Base-by-base conservation (phyloP, 37 sponge, comb jelly and placozoan genomes). In the Amphimedon queenslandica region DNA sequence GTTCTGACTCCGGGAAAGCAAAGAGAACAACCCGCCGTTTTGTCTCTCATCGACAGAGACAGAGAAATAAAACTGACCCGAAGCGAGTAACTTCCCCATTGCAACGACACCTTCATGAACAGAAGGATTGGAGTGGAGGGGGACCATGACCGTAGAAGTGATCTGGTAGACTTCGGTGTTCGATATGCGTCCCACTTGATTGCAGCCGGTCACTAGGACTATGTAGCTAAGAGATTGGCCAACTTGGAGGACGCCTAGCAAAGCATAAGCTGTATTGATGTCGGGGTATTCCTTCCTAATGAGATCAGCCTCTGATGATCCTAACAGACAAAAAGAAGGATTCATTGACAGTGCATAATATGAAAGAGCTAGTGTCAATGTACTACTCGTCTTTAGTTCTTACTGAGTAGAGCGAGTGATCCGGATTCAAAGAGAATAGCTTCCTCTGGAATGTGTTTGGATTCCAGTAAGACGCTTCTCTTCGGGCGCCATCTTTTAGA, bases 341-440 rank as follows among this genome's bases (percentile, higher is more conserved):
- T n/a, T 43, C 1, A 16, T 34, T 20, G 2, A 69, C 20, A 27
- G 6, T 40, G 21, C 23, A 24, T 36, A 21, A 13, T 21, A 31
- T 43, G 28, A 41, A 23, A 18, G 71, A n/a, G n/a, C n/a, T n/a
- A n/a, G n/a, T n/a, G n/a, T n/a, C n/a, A n/a, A 70, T 3, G 21
- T 70, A 23, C 33, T 35, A 16, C 71, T 20, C 27, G 23, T 66
- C 13, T 40, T 39, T 23, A 1, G 1, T 1, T 70, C 93, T 88
- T 39, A 93, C 94, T 55, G 27, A 93, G 74, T 27, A 81, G 37
- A 40, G 90, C 83, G 28, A 89, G 66, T 23, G 74, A 66, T 56
- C 72, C 67, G 27, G 80, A 74, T 60, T 93, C 90, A 42, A 93
- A 93, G 37, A 93, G 77, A 0, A 93, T 83, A 13, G 87, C 72